Evolutionary conservation across 2,888 invertebrate species (phyloP).

Genomic region (Ischnura elegans): DNA sequence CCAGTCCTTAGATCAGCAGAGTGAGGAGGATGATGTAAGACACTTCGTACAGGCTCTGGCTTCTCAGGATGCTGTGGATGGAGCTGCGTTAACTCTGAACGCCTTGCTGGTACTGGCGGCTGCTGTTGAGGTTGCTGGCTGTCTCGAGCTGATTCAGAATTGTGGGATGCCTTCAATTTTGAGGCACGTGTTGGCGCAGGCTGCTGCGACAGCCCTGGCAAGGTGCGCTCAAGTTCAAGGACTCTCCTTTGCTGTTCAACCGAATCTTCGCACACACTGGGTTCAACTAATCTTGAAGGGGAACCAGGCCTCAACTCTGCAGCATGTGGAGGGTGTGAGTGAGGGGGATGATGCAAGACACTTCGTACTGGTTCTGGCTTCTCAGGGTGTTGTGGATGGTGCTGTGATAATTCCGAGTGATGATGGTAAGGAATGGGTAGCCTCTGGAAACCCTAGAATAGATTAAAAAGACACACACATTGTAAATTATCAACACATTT

Average conservation of each 20-base stretch:
- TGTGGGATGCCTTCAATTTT: conserved; percentile 30
- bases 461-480: background rate
- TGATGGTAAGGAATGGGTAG: conserved; percentile 53
- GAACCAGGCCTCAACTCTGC: conserved; percentile 28
- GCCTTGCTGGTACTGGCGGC: background rate
- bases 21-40: conserved; percentile 51
- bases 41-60: conserved; percentile 44
- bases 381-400: conserved; percentile 30
- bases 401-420: conserved; percentile 30
- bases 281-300: background rate
- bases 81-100: conserved; percentile 4
- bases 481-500: too few relatives aligned
- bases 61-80: conserved; percentile 37
- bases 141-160: conserved; percentile 37
- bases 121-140: background rate
- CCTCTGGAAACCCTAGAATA: conserved; percentile 38
- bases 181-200: background rate
- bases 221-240: background rate
- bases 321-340: conserved; percentile 13
- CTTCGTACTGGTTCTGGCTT: conserved; percentile 44
- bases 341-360: conserved; percentile 57
- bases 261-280: background rate
- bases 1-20: conserved; percentile 7
- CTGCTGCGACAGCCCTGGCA: background rate
- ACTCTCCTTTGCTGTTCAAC: conserved; percentile 33